Conservation (phyloP, 2,113 vertebrate species). For the Brachypodius melanocephalos region DNA sequence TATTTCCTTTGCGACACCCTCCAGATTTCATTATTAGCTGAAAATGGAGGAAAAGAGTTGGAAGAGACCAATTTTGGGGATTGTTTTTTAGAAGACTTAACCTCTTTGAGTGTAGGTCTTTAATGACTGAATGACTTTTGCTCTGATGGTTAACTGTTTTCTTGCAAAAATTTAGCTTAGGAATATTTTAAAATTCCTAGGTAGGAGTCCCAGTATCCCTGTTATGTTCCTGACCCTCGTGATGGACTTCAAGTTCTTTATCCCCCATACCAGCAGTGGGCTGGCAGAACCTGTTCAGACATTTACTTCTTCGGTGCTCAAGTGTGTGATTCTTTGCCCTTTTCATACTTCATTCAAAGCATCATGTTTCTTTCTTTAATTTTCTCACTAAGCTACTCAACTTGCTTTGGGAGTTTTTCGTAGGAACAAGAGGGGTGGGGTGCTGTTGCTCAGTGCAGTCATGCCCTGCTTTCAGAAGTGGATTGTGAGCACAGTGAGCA, state of each 20-base stretch:
- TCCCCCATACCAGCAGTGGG: not conserved
- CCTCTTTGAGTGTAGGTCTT: not conserved
- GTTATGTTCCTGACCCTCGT: not conserved
- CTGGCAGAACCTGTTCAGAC: not conserved
- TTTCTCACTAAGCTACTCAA: not conserved
- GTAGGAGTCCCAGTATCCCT: not conserved
- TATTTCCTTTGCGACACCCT: not conserved
- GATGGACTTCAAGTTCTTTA: not conserved
- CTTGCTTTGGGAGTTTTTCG: not conserved
- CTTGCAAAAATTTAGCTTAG: not conserved
- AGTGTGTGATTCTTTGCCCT: not conserved
- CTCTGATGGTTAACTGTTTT: not conserved
- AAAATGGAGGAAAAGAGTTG: not conserved
- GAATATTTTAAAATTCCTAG: not conserved
- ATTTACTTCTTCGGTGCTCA: not conserved
- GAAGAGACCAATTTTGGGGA: not conserved
- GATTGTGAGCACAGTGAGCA: not conserved
- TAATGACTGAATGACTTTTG: not conserved
- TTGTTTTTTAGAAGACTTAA: not conserved
- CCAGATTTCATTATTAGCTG: not conserved
- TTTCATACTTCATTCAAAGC: not conserved
- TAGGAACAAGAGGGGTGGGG: not conserved
- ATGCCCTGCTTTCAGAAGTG: not conserved
- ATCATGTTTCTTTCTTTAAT: not conserved
- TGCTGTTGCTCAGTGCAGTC: not conserved